Evolutionary conservation across 23 tunicate genomes (phyloP).

Genomic region (Styela plicata): DNA sequence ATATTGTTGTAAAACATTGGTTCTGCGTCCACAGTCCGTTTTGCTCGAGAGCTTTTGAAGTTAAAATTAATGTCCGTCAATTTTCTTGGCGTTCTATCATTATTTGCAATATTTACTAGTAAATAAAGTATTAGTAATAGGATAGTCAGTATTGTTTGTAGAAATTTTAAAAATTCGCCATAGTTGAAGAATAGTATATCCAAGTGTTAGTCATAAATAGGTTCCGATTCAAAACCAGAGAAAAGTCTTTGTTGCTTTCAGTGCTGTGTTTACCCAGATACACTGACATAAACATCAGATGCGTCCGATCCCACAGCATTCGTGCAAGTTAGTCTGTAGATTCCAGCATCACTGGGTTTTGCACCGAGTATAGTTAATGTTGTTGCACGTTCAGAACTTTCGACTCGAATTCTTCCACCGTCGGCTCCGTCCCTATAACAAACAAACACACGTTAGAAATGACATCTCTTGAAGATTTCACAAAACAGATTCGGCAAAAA

Average conservation of each 20-base stretch:
- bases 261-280: neutral
- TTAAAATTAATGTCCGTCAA: too few relatives aligned
- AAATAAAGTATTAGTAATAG: too few relatives aligned
- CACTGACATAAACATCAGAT: constrained; percentile 36
- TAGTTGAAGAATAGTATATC: too few relatives aligned
- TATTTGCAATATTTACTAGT: too few relatives aligned
- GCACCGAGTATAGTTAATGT: constrained; percentile 83
- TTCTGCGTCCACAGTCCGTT: too few relatives aligned
- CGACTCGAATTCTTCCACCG: constrained; percentile 80
- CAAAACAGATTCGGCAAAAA: too few relatives aligned
- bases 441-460: neutral
- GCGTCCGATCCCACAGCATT: constrained; percentile 71
- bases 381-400: constrained; percentile 53
- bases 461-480: neutral
- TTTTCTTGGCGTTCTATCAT: too few relatives aligned
- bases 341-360: constrained; percentile 66
- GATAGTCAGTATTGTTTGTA: too few relatives aligned
- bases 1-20: too few relatives aligned
- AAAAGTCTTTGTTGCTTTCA: neutral
- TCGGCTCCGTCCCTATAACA: constrained; percentile 80
- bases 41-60: too few relatives aligned
- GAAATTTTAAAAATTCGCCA: too few relatives aligned
- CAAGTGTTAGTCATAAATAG: neutral
- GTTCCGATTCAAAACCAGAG: neutral
- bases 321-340: constrained; percentile 68